Evolutionary conservation across 1,140 invertebrate species (phyloP).

Genomic region (Dufourea novaeangliae): DNA sequence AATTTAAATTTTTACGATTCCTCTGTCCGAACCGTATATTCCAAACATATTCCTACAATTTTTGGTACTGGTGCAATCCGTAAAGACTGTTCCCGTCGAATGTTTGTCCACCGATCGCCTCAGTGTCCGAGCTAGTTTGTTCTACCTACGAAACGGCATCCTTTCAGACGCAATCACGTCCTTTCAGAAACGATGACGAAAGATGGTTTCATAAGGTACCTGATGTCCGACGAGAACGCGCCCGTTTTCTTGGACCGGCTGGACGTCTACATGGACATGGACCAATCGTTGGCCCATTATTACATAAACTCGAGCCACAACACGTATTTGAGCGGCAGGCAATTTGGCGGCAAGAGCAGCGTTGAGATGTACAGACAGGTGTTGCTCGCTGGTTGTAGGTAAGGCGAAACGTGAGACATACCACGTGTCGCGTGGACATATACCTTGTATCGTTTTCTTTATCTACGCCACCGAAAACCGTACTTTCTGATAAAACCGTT

Average conservation of each 20-base stretch:
- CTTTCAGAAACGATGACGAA: constrained; percentile 89
- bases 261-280: constrained; percentile 99
- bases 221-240: constrained; percentile 99
- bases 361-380: constrained; percentile 99
- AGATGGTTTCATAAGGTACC: constrained; percentile 97
- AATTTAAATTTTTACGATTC: no score
- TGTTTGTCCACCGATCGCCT: neutral
- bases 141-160: constrained; percentile 56
- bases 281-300: constrained; percentile 97
- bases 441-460: no score
- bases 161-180: constrained; percentile 70
- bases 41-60: no score
- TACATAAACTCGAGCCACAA: constrained; percentile 99
- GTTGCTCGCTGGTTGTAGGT: constrained; percentile 95
- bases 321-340: constrained; percentile 97
- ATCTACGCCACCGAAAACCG: no score
- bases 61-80: no score
- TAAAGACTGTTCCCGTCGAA: no score
- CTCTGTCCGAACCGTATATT: no score
- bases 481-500: no score
- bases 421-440: no score
- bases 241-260: constrained; percentile 98
- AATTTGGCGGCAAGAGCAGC: constrained; percentile 98
- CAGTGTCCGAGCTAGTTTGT: constrained; percentile 32
- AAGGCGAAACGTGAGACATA: constrained; percentile 44